Evolutionary conservation across 2,113 vertebrate genomes (phyloP).

Genomic region (Grantiella picta): DNA sequence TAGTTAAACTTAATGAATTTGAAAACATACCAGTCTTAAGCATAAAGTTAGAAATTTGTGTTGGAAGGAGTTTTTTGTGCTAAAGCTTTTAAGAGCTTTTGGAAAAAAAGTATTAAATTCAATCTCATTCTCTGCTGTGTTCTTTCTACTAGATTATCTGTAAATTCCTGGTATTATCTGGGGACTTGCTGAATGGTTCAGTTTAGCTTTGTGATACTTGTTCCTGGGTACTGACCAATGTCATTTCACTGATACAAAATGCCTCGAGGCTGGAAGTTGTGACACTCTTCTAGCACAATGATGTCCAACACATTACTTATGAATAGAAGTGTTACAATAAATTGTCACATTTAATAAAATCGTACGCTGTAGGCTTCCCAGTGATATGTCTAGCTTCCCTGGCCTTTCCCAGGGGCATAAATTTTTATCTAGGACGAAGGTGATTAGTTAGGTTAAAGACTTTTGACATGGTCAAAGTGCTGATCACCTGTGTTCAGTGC

Average conservation of each 20-base stretch:
- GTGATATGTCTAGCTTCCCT: background rate
- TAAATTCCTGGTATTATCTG: background rate
- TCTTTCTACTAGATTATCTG: background rate
- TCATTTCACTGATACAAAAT: background rate
- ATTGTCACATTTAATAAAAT: background rate
- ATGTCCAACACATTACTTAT: background rate
- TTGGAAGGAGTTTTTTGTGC: background rate
- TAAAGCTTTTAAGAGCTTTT: background rate
- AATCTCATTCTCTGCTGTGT: background rate
- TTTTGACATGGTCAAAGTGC: background rate
- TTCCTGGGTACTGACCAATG: background rate
- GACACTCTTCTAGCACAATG: background rate
- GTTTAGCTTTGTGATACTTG: background rate
- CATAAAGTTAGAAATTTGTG: background rate
- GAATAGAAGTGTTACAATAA: background rate
- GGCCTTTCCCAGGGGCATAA: background rate
- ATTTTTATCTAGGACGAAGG: background rate
- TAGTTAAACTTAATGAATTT: background rate
- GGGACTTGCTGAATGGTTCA: background rate
- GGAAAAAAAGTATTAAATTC: background rate
- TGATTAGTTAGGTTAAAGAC: background rate
- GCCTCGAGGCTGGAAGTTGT: background rate
- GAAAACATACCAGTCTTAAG: background rate
- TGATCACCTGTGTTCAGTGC: background rate
- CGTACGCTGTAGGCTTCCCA: background rate